Conservation (phyloP, 2,888 invertebrate genomes). For the Eupelmus urozonus region DNA sequence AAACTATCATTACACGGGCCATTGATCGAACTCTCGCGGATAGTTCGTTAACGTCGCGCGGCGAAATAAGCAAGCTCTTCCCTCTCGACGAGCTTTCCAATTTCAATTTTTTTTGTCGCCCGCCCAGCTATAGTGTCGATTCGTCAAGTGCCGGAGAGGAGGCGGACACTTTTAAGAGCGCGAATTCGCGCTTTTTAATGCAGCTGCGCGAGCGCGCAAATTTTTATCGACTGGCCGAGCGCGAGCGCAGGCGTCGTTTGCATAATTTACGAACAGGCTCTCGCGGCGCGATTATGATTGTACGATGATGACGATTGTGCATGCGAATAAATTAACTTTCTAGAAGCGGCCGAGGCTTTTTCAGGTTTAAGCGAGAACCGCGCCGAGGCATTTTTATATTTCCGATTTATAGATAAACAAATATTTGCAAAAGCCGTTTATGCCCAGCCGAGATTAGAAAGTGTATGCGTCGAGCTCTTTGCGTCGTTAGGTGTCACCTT, state of each 20-base stretch:
- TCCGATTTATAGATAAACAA: constrained; percentile 52
- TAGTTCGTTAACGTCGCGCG: too few species aligned
- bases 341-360: constrained; percentile 15
- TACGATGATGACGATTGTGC: constrained; percentile 49
- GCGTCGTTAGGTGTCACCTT: background rate
- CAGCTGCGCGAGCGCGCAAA: background rate
- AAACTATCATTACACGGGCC: constrained; percentile 45
- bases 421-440: constrained; percentile 38
- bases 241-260: constrained; percentile 38
- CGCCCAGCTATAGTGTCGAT: constrained; percentile 31
- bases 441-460: constrained; percentile 45
- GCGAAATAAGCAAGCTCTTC: too few species aligned
- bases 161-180: constrained; percentile 6
- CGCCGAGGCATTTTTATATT: constrained; percentile 26
- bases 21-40: too few species aligned
- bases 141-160: background rate
- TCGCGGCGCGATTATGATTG: constrained; percentile 41
- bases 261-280: constrained; percentile 54
- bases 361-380: constrained; percentile 3
- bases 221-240: background rate
- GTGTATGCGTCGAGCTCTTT: constrained; percentile 42
- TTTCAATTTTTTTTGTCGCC: constrained; percentile 18
- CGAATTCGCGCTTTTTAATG: too few species aligned
- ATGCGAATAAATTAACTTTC: constrained; percentile 59
- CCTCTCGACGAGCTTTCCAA: constrained; percentile 21